Conservation (phyloP, 2,888 invertebrate genomes). For the Leptopilina syphax region DNA sequence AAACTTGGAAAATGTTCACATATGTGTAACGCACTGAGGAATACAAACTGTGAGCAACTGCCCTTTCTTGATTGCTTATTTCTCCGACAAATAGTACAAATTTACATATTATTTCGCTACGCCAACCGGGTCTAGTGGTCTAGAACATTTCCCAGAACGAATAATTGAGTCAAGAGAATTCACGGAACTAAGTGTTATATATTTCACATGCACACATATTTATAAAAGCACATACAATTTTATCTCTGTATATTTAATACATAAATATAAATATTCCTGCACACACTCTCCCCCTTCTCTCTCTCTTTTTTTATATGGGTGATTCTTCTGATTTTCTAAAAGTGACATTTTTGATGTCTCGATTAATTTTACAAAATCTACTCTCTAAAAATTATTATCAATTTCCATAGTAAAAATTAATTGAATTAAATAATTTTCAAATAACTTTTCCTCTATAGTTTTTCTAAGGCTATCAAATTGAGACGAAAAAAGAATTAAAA, state of each 20-base stretch:
- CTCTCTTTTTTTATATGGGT: too few species aligned
- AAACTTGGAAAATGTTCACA: conserved; percentile 34
- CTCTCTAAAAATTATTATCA: too few species aligned
- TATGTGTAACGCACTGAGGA: conserved; percentile 4
- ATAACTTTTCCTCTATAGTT: too few species aligned
- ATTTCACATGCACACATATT: not conserved
- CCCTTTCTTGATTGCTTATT: conserved; percentile 59
- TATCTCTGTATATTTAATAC: not conserved
- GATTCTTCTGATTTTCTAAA: too few species aligned
- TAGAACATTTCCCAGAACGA: conserved; percentile 27
- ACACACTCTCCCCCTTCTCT: too few species aligned
- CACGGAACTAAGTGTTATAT: not conserved
- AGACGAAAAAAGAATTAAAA: too few species aligned
- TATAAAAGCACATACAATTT: not conserved
- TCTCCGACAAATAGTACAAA: conserved; percentile 59
- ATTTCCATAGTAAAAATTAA: too few species aligned
- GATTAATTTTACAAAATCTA: too few species aligned
- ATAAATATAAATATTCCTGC: not conserved
- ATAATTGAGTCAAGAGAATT: conserved; percentile 32
- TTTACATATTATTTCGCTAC: conserved; percentile 50
- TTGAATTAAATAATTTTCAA: too few species aligned
- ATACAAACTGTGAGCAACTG: not conserved
- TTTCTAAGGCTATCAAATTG: too few species aligned
- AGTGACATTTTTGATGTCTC: too few species aligned
- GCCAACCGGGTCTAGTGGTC: conserved; percentile 1